These are phyloP conservation scores for Musca vetustissima DNA, from an alignment of 1,140 invertebrate genomes.

Conservation along the genomic window DNA sequence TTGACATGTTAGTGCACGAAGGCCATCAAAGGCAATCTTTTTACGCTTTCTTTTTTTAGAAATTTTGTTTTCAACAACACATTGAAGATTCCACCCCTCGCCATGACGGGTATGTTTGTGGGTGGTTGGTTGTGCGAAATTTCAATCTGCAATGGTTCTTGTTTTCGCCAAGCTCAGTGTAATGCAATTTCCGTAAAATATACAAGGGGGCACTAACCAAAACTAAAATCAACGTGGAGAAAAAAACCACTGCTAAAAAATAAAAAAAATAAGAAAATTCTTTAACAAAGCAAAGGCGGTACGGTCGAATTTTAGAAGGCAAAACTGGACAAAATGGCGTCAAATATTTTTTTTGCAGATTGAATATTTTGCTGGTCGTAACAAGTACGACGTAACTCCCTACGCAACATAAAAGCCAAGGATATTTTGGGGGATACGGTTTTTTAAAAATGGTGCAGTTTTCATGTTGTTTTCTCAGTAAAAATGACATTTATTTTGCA, in stretches of 20 bases:
- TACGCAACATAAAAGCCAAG: slow-evolving; percentile 5
- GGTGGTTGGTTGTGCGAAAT: no score
- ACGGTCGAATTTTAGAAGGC: not conserved
- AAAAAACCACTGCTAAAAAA: not conserved
- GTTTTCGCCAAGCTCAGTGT: slow-evolving; percentile 4
- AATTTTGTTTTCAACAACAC: slow-evolving; percentile 6
- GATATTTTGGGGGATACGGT: not conserved
- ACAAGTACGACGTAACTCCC: not conserved
- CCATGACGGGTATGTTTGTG: no score
- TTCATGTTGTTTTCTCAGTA: not conserved
- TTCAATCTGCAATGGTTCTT: slow-evolving; percentile 15
- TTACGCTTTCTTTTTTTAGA: not conserved
- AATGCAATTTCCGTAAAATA: slow-evolving; percentile 17
- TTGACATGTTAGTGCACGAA: slow-evolving; percentile 13
- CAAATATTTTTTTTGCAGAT: not conserved
- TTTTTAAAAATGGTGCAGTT: no score
- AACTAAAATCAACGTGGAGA: not conserved
- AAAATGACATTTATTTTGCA: no score
- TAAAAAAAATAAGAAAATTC: not conserved
- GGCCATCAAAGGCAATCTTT: slow-evolving; percentile 18
- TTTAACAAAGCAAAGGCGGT: not conserved
- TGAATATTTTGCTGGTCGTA: not conserved
- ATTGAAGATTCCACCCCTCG: not conserved
- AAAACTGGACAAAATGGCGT: slow-evolving; percentile 21
- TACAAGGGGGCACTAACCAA: not conserved